A percentile compares a stretch with the other conserved stretches of the same genome.
These are phyloP conservation scores for Sebastes fasciatus DNA, from an alignment of 2,113 vertebrate species.

Conservation along the genomic window DNA sequence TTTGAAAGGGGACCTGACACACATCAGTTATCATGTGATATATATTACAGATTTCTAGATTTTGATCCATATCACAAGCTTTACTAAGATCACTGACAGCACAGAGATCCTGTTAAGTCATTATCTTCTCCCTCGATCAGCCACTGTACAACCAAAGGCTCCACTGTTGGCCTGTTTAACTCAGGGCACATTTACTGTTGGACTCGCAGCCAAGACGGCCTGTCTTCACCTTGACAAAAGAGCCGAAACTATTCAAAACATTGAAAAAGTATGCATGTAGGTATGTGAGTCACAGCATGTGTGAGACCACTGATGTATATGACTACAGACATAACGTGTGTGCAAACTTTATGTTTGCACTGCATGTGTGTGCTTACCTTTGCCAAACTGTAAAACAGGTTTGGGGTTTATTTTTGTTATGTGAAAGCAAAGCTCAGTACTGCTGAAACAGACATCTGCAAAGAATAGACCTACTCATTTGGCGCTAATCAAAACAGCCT, in stretches of 20 bases:
- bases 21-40: background rate
- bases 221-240: conserved; percentile 74
- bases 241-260: conserved; percentile 61
- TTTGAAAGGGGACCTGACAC: background rate
- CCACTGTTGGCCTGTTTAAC: conserved; percentile 46
- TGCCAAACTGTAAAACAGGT: conserved; percentile 80
- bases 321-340: conserved; percentile 39
- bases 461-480: conserved; percentile 84
- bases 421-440: conserved; percentile 68
- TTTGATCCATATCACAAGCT: conserved; percentile 1
- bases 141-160: conserved; percentile 45
- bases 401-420: conserved; percentile 81
- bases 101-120: conserved; percentile 36
- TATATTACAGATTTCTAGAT: conserved; percentile 6
- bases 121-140: conserved; percentile 46
- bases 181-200: conserved; percentile 58
- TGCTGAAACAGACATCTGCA: conserved; percentile 82
- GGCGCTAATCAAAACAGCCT: conserved; percentile 84
- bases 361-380: conserved; percentile 54
- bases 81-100: conserved; percentile 26
- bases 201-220: conserved; percentile 49
- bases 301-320: conserved; percentile 59
- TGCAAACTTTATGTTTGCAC: conserved; percentile 41
- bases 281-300: conserved; percentile 60
- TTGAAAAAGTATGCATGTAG: conserved; percentile 52